Evolutionary conservation across 1,140 invertebrate species (phyloP).

Genomic region (Pteromalus puparum): DNA sequence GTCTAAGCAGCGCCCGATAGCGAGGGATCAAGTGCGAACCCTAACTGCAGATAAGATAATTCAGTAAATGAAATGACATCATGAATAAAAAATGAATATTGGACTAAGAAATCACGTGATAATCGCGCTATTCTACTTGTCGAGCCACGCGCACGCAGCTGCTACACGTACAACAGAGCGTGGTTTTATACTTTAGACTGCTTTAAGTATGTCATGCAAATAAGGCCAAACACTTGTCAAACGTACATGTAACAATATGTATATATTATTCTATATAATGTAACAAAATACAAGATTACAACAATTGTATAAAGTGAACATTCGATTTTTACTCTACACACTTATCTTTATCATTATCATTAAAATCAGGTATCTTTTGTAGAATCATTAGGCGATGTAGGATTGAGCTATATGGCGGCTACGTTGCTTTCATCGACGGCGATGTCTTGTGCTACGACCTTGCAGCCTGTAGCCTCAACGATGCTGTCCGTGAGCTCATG

Average conservation of each 20-base stretch:
- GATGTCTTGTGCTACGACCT: constrained; percentile 58
- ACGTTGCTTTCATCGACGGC: constrained; percentile 62
- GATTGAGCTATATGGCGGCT: constrained; percentile 63
- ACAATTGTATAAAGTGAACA: not conserved
- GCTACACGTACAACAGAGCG: not conserved
- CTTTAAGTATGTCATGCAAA: constrained; percentile 12
- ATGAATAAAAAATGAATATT: constrained; percentile 15
- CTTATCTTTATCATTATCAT: constrained; percentile 38
- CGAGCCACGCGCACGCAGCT: not conserved
- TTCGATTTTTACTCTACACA: not conserved
- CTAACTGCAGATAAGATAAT: constrained; percentile 19
- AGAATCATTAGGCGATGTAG: constrained; percentile 42
- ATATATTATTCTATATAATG: constrained; percentile 48
- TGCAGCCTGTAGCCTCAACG: constrained; percentile 68
- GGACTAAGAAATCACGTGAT: constrained; percentile 34
- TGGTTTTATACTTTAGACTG: constrained; percentile 44
- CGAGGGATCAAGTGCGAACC: not conserved
- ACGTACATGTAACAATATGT: constrained; percentile 48
- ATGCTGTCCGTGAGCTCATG: constrained; percentile 67
- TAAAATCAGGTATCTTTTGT: constrained; percentile 54
- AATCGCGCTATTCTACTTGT: constrained; percentile 4
- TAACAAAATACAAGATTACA: constrained; percentile 47
- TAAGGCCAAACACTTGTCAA: constrained; percentile 43
- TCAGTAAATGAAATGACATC: constrained; percentile 11
- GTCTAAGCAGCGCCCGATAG: constrained; percentile 36